These are phyloP conservation scores for Vireo griseus DNA, from an alignment of 2,797 vertebrate species.

Conservation along the genomic window DNA sequence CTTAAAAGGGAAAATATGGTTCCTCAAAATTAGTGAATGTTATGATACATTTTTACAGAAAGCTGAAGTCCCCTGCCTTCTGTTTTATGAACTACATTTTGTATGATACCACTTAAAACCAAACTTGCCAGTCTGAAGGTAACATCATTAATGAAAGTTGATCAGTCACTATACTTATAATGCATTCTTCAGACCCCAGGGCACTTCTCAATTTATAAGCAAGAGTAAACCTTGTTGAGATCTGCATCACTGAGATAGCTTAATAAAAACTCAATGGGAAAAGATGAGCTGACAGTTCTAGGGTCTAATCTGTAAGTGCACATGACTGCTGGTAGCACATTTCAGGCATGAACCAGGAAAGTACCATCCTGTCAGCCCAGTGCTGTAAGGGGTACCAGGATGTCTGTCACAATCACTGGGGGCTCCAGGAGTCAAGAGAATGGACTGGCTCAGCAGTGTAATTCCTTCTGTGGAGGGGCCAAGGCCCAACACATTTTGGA, in stretches of 20 bases:
- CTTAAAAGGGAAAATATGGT: not conserved
- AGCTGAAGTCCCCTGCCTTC: not conserved
- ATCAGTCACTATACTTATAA: not conserved
- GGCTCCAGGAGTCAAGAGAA: not conserved
- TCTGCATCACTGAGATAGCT: not conserved
- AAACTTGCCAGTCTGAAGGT: not conserved
- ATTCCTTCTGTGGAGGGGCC: not conserved
- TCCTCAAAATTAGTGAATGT: not conserved
- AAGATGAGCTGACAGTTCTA: not conserved
- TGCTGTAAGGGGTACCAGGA: not conserved
- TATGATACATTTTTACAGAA: not conserved
- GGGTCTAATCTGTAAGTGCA: not conserved
- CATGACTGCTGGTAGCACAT: not conserved
- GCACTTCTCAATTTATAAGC: not conserved
- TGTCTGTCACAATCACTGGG: not conserved
- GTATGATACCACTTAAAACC: not conserved
- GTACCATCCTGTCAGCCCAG: not conserved
- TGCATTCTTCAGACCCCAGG: not conserved
- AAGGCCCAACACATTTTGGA: not conserved
- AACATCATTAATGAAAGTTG: not conserved
- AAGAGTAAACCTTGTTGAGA: constrained; percentile 1
- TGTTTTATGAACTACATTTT: not conserved
- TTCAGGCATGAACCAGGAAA: not conserved
- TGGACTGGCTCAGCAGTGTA: not conserved
- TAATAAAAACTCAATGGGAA: not conserved